Base-by-base conservation (phyloP, 2,888 invertebrate species). In the Nebria salina region DNA sequence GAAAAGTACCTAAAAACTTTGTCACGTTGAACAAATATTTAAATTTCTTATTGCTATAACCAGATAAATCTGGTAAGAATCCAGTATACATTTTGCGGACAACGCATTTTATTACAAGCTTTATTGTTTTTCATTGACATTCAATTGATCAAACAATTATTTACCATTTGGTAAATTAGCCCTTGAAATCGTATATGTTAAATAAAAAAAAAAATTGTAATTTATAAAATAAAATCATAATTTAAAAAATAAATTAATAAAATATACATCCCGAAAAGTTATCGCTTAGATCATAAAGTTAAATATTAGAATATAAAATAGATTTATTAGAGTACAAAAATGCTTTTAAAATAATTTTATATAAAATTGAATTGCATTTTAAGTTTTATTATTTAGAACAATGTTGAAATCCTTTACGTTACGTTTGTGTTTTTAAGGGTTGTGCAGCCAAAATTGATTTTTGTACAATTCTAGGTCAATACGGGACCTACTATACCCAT, bases 381-480 rank as follows among this genome's bases (percentile, higher is more conserved):
- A 5, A 68, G 7, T 2, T n/a, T 34, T 34, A 68, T 26, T 26
- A 54, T 54, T 26, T 70, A 70, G 20, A 34, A 11, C 34, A 34
- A 66, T 3, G 20, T 3, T 15, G 13, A 70, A 70, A 25, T 26
- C 73, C 42, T 20, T 13, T n/a, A 41, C n/a, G 42, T n/a, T 26
- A 73, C 73, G 73, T 73, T 42, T 13, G 34, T 73, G 73, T 9
- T 42, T 42, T 34, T 66, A 43, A 54, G 79, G 78, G 79, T 26
- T 65, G 75, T 66, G 54, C 20, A 34, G n/a, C 15, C 74, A 78
- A 78, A 72, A 79, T 75, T 79, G 68, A 75, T 75, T 79, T 78
- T 79, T 79, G 74, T 34, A 73, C 41, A 73, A 34, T 73, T 73
- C 73, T 73, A 73, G 73, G 43, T n/a, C 73, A 73, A 13, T 8